phyloP scores from a whole-genome alignment of 2,888 invertebrate genomes.

The Dolichopus griseipennis region DNA sequence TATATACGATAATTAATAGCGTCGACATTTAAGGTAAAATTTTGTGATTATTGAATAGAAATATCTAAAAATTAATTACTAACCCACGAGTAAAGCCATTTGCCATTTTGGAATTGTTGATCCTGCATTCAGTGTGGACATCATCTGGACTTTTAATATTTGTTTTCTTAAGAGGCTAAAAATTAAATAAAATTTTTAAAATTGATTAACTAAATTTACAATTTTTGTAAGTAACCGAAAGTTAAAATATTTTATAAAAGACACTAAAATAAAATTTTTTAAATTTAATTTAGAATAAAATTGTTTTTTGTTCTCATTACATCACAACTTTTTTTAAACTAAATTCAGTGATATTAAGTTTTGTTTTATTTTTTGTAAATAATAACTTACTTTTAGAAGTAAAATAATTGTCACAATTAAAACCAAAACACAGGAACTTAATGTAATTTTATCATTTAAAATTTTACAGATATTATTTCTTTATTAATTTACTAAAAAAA shows the following conservation, averaged over 20 bases:
- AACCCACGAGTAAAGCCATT: constrained; percentile 56
- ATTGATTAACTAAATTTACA: no score
- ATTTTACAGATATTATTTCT: not conserved
- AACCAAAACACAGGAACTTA: not conserved
- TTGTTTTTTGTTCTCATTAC: not conserved
- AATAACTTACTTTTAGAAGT: not conserved
- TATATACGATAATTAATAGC: not conserved
- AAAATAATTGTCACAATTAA: not conserved
- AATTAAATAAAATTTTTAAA: not conserved
- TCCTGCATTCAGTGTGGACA: constrained; percentile 15
- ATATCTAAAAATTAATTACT: no score
- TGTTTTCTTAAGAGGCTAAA: not conserved
- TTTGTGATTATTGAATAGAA: no score
- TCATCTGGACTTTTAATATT: not conserved
- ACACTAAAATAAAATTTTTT: no score
- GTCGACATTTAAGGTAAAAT: no score
- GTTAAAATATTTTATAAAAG: no score
- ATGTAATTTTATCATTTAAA: not conserved
- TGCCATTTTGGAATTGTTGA: constrained; percentile 74
- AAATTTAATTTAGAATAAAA: no score
- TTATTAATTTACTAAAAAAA: not conserved
- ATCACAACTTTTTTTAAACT: not conserved
- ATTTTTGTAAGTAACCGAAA: no score
- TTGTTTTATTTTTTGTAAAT: no score
- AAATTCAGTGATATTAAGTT: not conserved